These are phyloP conservation scores for Lophius piscatorius DNA, from an alignment of 2,113 vertebrate species.

Conservation along the genomic window DNA sequence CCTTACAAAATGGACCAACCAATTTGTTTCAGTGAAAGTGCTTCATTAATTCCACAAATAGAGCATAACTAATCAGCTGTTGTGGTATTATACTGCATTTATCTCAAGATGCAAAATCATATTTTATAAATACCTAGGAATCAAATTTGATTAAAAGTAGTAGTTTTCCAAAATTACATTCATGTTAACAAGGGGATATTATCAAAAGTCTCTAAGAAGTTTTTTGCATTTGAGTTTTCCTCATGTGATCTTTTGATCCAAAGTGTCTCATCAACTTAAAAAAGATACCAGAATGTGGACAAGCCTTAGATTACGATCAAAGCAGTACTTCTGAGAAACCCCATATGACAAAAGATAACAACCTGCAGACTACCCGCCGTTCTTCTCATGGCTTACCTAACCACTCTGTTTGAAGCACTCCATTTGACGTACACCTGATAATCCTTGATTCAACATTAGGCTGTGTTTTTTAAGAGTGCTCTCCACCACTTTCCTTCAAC, in stretches of 20 bases:
- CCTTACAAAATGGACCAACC: slow-evolving; percentile 33
- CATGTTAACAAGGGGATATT: slow-evolving; percentile 29
- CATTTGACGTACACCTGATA: slow-evolving; percentile 61
- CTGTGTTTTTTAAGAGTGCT: slow-evolving; percentile 33
- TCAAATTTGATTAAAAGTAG: slow-evolving; percentile 39
- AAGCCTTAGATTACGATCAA: slow-evolving; percentile 48
- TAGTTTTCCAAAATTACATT: slow-evolving; percentile 30
- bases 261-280: slow-evolving; percentile 46
- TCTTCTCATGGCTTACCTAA: slow-evolving; percentile 44
- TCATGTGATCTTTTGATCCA: slow-evolving; percentile 49
- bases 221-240: slow-evolving; percentile 37
- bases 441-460: slow-evolving; percentile 57
- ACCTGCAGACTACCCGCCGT: slow-evolving; percentile 30
- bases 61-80: slow-evolving; percentile 39
- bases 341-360: slow-evolving; percentile 51
- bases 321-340: slow-evolving; percentile 47
- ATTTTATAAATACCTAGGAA: slow-evolving; percentile 35
- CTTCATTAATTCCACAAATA: slow-evolving; percentile 44
- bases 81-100: slow-evolving; percentile 25
- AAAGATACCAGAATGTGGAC: slow-evolving; percentile 24
- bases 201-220: slow-evolving; percentile 45
- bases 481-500: slow-evolving; percentile 54
- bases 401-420: slow-evolving; percentile 48
- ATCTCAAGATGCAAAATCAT: slow-evolving; percentile 30
- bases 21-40: slow-evolving; percentile 35